Conservation (phyloP, 2,113 vertebrate species). For the Mobula birostris region DNA sequence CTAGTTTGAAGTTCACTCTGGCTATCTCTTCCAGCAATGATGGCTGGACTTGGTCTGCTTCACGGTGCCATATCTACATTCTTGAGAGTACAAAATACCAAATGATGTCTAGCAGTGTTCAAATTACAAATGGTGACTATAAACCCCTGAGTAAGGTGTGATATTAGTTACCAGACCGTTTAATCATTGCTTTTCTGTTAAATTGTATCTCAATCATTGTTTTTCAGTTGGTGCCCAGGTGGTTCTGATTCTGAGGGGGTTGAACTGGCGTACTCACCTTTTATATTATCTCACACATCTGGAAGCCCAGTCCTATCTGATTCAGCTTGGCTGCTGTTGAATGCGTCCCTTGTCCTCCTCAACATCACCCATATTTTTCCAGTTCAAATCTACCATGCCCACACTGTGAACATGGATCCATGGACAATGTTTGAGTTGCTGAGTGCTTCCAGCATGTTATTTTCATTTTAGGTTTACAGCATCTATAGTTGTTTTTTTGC, state of each 20-base stretch:
- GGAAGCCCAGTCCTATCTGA: neutral
- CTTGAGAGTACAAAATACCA: neutral
- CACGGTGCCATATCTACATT: neutral
- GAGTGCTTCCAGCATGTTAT: too few species aligned
- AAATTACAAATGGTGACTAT: neutral
- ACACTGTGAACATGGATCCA: too few species aligned
- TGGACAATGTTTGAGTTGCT: too few species aligned
- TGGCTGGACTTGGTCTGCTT: too few species aligned
- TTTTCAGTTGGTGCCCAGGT: neutral
- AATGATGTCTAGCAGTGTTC: neutral
- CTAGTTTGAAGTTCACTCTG: too few species aligned
- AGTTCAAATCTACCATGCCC: too few species aligned
- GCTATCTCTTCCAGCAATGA: too few species aligned
- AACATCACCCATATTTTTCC: too few species aligned
- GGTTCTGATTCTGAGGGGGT: neutral
- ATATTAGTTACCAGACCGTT: neutral
- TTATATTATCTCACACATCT: neutral
- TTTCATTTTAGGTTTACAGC: too few species aligned
- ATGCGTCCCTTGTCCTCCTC: too few species aligned
- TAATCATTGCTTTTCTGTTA: neutral
- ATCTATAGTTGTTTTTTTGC: too few species aligned
- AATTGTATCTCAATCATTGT: neutral
- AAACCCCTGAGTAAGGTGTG: neutral
- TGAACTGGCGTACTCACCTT: neutral
- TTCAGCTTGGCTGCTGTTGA: too few species aligned